These are phyloP conservation scores for Pachymerium ferrugineum DNA, from an alignment of 2,888 invertebrate genomes.

Conservation along the genomic window DNA sequence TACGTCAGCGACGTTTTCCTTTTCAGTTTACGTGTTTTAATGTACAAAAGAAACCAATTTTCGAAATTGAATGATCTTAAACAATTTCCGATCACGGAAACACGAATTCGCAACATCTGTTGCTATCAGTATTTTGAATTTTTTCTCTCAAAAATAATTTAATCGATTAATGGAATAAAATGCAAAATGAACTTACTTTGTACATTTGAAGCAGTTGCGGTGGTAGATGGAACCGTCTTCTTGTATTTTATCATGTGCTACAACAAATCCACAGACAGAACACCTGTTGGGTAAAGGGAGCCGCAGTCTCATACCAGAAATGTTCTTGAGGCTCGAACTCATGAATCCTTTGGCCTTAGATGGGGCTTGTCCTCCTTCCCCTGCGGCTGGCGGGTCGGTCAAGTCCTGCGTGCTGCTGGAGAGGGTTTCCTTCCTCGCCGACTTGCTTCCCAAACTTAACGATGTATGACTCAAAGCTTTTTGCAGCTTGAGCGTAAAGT, in stretches of 20 bases:
- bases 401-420: conserved; percentile 36
- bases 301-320: conserved; percentile 35
- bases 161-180: background rate
- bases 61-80: too few species aligned
- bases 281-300: conserved; percentile 36
- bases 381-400: conserved; percentile 25
- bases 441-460: conserved; percentile 31
- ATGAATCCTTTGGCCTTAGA: conserved; percentile 19
- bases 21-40: too few species aligned
- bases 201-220: conserved; percentile 36
- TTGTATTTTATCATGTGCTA: conserved; percentile 35
- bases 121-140: too few species aligned
- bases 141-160: background rate
- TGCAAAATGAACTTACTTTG: conserved; percentile 30
- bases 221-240: conserved; percentile 34
- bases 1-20: too few species aligned
- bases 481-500: conserved; percentile 36
- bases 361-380: background rate
- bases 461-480: conserved; percentile 37
- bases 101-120: too few species aligned
- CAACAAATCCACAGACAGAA: conserved; percentile 35
- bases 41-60: too few species aligned
- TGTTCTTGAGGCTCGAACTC: conserved; percentile 30
- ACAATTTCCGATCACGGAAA: too few species aligned
- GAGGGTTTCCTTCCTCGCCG: conserved; percentile 31